A percentile compares a stretch with the other conserved stretches of the same genome.
Evolutionary conservation across 2,888 invertebrate genomes (phyloP).

Genomic region (Dorcus parallelipipedus): DNA sequence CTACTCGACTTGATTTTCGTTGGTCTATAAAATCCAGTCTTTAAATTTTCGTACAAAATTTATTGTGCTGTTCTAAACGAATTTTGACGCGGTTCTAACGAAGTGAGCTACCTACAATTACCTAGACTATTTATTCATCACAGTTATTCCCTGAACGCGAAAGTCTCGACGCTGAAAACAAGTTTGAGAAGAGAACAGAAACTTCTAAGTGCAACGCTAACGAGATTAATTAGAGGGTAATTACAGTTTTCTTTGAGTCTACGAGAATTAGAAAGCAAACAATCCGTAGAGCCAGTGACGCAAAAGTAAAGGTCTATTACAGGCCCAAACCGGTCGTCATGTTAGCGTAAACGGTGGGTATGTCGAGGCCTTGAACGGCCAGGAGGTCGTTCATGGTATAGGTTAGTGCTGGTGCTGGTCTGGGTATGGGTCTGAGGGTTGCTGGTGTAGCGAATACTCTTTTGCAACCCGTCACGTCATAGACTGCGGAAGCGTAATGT

Average conservation of each 20-base stretch:
- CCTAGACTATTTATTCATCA: conserved; percentile 32
- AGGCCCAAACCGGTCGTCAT: conserved; percentile 63
- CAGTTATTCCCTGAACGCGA: conserved; percentile 34
- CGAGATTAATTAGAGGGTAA: no score
- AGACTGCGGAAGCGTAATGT: conserved; percentile 48
- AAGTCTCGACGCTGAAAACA: neutral
- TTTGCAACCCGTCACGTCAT: conserved; percentile 54
- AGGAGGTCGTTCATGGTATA: conserved; percentile 71
- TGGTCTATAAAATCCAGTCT: conserved; percentile 27
- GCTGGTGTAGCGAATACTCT: conserved; percentile 58
- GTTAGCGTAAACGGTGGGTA: conserved; percentile 69
- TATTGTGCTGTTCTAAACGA: conserved; percentile 34
- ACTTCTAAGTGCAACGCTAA: no score
- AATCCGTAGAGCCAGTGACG: neutral
- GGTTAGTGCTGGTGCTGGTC: conserved; percentile 57
- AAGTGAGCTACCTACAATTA: conserved; percentile 18
- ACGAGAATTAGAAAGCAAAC: neutral
- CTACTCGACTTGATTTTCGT: no score
- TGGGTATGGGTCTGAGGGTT: conserved; percentile 49
- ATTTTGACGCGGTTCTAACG: conserved; percentile 25
- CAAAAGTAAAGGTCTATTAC: conserved; percentile 9
- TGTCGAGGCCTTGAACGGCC: conserved; percentile 66
- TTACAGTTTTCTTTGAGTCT: no score
- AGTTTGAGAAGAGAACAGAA: no score
- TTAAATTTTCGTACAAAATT: conserved; percentile 22